These are phyloP conservation scores for Archips xylosteana DNA, from an alignment of 2,888 invertebrate species.

Conservation along the genomic window DNA sequence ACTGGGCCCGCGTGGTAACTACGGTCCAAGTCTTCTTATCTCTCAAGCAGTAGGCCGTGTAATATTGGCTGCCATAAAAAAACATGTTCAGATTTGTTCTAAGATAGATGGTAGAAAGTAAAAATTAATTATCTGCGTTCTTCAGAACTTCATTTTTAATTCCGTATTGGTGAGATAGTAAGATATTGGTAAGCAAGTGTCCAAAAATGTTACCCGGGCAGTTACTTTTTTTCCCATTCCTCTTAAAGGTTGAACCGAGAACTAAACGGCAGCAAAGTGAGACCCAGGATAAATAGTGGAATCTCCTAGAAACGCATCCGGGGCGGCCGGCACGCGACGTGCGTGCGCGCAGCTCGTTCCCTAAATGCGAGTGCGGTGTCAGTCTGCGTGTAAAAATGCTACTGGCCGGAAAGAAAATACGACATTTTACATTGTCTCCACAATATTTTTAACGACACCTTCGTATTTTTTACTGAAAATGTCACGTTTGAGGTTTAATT, in stretches of 20 bases:
- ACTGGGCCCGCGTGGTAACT: no score
- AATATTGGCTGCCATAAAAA: no score
- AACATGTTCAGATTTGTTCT: no score
- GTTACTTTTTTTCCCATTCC: background rate
- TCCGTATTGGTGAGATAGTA: background rate
- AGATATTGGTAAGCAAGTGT: background rate
- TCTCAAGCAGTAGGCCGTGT: no score
- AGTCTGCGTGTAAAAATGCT: background rate
- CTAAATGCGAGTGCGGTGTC: slow-evolving; percentile 42
- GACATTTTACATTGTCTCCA: no score
- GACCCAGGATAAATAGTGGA: slow-evolving; percentile 60
- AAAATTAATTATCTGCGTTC: no score
- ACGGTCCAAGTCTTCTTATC: no score
- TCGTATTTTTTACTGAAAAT: no score
- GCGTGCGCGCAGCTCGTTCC: slow-evolving; percentile 53
- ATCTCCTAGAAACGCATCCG: slow-evolving; percentile 79
- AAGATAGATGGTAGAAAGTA: no score
- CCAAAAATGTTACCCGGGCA: background rate
- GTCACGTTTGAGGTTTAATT: no score
- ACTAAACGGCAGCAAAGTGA: slow-evolving; percentile 21
- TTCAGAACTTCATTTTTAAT: no score
- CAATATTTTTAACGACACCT: no score
- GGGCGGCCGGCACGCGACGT: slow-evolving; percentile 69
- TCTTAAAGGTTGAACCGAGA: slow-evolving; percentile 1
- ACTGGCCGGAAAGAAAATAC: background rate